Evolutionary conservation across 2,888 invertebrate genomes (phyloP).

Genomic region (Dione vanillae): DNA sequence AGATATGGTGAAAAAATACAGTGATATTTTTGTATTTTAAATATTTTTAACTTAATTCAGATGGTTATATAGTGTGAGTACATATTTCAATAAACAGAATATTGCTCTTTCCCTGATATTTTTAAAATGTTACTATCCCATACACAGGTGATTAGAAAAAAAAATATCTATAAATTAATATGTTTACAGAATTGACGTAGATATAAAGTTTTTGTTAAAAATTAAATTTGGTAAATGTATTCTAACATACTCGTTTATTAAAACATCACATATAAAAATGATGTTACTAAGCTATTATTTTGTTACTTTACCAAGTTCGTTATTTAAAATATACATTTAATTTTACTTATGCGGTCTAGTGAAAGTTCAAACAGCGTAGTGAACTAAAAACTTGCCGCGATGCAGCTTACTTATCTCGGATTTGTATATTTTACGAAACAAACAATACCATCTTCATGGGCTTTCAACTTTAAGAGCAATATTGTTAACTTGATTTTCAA

Average conservation of each 20-base stretch:
- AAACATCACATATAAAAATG: background rate
- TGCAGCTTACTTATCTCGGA: background rate
- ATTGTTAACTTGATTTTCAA: conserved; percentile 11
- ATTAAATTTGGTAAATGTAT: no score
- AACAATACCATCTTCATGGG: conserved; percentile 4
- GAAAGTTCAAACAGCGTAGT: background rate
- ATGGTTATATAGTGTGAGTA: no score
- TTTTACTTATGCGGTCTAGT: background rate
- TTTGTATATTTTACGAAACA: conserved; percentile 12
- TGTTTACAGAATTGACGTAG: no score
- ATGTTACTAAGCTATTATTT: background rate
- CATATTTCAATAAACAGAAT: no score
- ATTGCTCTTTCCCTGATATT: no score
- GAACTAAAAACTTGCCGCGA: conserved; percentile 6
- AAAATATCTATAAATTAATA: no score
- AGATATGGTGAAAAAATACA: no score
- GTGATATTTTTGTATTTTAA: no score
- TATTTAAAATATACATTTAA: background rate
- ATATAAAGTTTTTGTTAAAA: no score
- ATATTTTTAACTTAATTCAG: no score
- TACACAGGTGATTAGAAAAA: no score
- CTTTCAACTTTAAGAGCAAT: conserved; percentile 13
- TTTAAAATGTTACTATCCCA: no score
- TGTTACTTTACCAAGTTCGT: background rate
- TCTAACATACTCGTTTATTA: background rate